Percentiles rank a stretch among this genome's conserved stretches.
Evolutionary conservation across 2,113 vertebrate genomes (phyloP).

Genomic region (Pseudorectes ferrugineus): DNA sequence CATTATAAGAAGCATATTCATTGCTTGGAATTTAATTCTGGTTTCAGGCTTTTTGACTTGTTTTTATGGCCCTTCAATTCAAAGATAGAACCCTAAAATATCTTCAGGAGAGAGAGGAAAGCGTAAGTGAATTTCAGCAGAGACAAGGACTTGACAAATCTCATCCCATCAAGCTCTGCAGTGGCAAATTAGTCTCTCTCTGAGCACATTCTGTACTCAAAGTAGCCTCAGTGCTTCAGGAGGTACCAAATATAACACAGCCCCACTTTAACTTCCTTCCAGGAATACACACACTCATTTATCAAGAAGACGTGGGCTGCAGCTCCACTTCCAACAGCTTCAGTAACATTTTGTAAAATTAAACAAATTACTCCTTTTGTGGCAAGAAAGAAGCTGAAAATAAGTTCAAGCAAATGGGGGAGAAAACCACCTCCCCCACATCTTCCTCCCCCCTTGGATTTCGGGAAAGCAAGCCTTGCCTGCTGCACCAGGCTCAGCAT

Average conservation of each 20-base stretch:
- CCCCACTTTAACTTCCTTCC: conserved; percentile 31
- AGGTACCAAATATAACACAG: conserved; percentile 52
- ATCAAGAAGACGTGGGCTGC: conserved; percentile 38
- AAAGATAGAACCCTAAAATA: not conserved
- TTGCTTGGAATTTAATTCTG: not conserved
- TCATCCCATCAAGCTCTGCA: not conserved
- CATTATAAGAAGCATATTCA: not conserved
- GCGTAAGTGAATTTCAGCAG: not conserved
- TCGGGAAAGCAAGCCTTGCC: not conserved
- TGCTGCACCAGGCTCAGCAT: not conserved
- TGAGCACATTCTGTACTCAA: conserved; percentile 34
- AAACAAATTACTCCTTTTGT: conserved; percentile 4
- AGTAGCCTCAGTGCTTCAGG: conserved; percentile 17
- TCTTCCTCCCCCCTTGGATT: not conserved
- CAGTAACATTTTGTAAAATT: not conserved
- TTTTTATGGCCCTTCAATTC: not conserved
- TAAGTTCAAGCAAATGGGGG: not conserved
- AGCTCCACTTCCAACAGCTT: conserved; percentile 11
- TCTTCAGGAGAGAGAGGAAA: not conserved
- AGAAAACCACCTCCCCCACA: not conserved
- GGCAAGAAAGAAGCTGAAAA: not conserved
- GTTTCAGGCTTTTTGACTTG: not conserved
- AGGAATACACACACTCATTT: conserved; percentile 31
- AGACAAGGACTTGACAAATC: not conserved
- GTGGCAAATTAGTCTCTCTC: not conserved